Percentiles rank a stretch among this genome's conserved stretches.
Conservation (phyloP, 2,888 invertebrate genomes). For the Nebria brevicollis region DNA sequence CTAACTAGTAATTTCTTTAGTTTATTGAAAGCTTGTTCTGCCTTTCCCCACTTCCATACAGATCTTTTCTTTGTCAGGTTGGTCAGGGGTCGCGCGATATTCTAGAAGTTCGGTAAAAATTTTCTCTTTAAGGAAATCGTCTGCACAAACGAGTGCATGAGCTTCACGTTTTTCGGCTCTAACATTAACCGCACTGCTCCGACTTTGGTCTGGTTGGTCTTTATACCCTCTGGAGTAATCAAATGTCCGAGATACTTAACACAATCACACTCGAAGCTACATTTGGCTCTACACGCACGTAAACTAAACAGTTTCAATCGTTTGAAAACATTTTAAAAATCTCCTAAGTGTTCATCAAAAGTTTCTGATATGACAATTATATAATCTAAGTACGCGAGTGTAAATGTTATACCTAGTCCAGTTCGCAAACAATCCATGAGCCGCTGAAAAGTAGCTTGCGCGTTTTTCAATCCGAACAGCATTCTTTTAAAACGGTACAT, state of each 20-base stretch:
- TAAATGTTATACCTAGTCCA: neutral
- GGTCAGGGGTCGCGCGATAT: neutral
- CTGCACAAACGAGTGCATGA: neutral
- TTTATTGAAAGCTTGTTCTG: no score
- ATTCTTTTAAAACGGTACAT: no score
- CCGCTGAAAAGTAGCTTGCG: no score
- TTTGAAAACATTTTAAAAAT: neutral
- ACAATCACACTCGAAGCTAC: conserved; percentile 2
- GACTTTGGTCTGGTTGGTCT: neutral
- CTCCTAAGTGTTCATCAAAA: conserved; percentile 8
- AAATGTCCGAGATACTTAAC: conserved; percentile 14
- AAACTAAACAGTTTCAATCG: conserved; percentile 16
- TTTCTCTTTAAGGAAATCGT: neutral
- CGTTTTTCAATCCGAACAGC: no score
- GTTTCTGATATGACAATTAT: conserved; percentile 4
- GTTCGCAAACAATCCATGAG: conserved; percentile 4
- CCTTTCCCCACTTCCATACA: no score
- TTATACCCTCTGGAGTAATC: neutral
- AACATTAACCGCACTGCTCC: neutral
- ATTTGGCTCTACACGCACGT: conserved; percentile 10
- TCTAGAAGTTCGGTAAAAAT: conserved; percentile 10
- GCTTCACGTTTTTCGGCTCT: neutral
- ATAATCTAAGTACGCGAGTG: conserved; percentile 5
- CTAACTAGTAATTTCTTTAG: no score
- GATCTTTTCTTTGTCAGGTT: no score